A percentile compares a stretch with the other conserved stretches of the same genome.
These are phyloP conservation scores for Sturmia bella DNA, from an alignment of 2,888 invertebrate species.

Conservation along the genomic window DNA sequence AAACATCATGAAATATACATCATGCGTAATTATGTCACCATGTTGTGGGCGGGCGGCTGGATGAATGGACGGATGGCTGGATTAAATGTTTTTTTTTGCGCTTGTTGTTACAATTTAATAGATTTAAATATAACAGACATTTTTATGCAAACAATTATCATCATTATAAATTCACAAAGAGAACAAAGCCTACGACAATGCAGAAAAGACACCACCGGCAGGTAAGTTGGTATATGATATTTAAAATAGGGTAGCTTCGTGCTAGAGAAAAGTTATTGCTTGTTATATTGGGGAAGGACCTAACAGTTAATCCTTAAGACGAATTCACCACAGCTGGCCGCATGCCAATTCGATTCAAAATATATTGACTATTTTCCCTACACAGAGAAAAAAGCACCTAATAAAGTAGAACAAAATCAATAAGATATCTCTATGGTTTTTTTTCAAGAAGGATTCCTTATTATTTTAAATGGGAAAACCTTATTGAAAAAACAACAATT, in stretches of 20 bases:
- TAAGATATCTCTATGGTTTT: too few relatives aligned
- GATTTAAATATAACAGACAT: slow-evolving; percentile 56
- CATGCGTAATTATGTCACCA: slow-evolving; percentile 52
- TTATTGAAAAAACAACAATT: too few relatives aligned
- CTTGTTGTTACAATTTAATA: slow-evolving; percentile 63
- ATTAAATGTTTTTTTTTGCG: slow-evolving; percentile 2
- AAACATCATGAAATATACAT: slow-evolving; percentile 64
- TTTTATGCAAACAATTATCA: slow-evolving; percentile 8
- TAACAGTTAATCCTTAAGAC: too few relatives aligned
- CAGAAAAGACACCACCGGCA: not conserved
- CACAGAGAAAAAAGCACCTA: too few relatives aligned
- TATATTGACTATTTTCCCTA: too few relatives aligned
- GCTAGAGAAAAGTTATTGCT: not conserved
- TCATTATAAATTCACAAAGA: slow-evolving; percentile 51
- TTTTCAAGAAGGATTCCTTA: too few relatives aligned
- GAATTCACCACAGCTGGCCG: too few relatives aligned
- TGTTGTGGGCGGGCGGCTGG: not conserved
- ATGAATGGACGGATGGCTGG: slow-evolving; percentile 2
- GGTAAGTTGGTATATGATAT: not conserved
- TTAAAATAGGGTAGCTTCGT: not conserved
- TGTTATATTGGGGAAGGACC: too few relatives aligned
- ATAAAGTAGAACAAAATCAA: too few relatives aligned
- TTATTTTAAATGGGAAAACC: too few relatives aligned
- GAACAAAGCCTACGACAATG: not conserved
- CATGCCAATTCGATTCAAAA: too few relatives aligned